A percentile compares a stretch with the other conserved stretches of the same genome.
phyloP scores from a whole-genome alignment of 2,113 vertebrate species.

The Neomonachus schauinslandi region DNA sequence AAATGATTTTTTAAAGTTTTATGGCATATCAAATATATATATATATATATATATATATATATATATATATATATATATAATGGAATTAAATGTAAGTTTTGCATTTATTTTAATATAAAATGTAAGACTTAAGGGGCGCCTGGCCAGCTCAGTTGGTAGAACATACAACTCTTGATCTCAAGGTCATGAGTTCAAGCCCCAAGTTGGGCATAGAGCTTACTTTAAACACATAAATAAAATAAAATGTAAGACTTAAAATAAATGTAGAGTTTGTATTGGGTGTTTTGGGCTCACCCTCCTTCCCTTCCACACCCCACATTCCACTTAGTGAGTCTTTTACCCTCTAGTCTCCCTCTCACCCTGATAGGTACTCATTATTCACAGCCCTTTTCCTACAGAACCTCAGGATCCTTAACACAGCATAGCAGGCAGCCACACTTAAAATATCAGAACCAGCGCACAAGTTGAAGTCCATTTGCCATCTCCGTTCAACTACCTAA shows the following conservation, averaged over 20 bases:
- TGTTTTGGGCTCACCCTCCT: background rate
- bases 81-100: background rate
- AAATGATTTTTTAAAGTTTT: background rate
- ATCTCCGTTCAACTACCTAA: background rate
- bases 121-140: background rate
- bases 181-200: background rate
- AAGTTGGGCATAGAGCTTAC: background rate
- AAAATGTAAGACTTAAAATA: background rate
- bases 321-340: background rate
- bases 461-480: background rate
- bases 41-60: background rate
- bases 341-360: background rate
- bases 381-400: background rate
- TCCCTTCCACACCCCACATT: background rate
- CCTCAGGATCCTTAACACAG: background rate
- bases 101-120: conserved; percentile 17
- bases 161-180: background rate
- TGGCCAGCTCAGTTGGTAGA: background rate
- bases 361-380: background rate
- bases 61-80: background rate
- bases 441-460: background rate
- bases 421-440: too few relatives aligned
- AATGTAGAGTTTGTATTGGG: background rate
- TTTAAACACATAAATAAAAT: background rate
- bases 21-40: background rate